Evolutionary conservation across 2,113 vertebrate species (phyloP).

Genomic region (Rhombomys opimus): DNA sequence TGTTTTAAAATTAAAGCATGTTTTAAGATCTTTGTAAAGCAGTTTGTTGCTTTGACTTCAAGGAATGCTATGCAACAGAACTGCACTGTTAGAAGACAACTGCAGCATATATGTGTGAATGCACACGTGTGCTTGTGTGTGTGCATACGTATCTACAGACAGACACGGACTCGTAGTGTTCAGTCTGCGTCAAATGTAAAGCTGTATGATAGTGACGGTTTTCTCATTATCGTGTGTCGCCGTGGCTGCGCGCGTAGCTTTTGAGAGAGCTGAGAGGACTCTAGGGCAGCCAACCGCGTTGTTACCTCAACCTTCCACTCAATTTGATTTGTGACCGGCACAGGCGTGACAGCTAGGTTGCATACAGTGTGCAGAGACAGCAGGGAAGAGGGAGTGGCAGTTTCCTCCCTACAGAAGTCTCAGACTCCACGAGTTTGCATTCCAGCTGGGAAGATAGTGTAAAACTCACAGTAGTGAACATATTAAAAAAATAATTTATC

Average conservation of each 20-base stretch:
- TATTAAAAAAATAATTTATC: neutral
- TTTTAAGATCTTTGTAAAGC: neutral
- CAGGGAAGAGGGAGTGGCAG: neutral
- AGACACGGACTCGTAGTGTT: neutral
- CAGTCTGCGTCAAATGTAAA: neutral
- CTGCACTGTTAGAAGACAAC: neutral
- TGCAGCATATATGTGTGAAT: neutral
- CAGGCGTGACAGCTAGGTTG: neutral
- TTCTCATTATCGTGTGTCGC: neutral
- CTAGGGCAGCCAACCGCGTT: neutral
- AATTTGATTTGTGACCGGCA: neutral
- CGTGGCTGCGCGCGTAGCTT: neutral
- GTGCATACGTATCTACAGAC: neutral
- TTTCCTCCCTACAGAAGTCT: neutral
- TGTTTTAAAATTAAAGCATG: neutral
- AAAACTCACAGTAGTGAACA: neutral
- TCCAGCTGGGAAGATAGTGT: neutral
- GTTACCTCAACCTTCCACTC: neutral
- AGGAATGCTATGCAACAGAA: neutral
- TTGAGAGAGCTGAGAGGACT: neutral
- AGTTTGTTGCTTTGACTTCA: constrained; percentile 5
- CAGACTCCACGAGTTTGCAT: neutral
- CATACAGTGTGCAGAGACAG: neutral
- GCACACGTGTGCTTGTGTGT: neutral
- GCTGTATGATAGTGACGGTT: neutral